A percentile compares a stretch with the other conserved stretches of the same genome.
Conservation (phyloP, 2,888 invertebrate genomes). For the Spilosoma lubricipeda region DNA sequence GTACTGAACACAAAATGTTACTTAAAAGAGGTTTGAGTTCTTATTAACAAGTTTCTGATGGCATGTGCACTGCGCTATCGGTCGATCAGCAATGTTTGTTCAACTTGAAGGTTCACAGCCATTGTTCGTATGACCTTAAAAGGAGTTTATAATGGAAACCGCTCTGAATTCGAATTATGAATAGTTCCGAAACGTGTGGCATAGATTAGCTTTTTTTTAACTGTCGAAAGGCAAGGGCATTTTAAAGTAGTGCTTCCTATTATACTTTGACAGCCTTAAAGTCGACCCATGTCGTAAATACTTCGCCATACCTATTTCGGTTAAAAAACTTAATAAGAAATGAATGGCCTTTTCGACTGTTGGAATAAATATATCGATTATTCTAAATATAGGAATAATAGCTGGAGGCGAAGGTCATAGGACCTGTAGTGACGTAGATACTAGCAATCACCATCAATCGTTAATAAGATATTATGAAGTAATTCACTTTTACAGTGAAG, state of each 20-base stretch:
- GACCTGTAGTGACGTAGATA: constrained; percentile 17
- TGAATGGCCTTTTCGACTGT: not conserved
- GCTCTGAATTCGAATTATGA: constrained; percentile 16
- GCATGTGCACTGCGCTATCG: constrained; percentile 40
- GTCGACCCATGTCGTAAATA: not conserved
- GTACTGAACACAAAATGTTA: not conserved
- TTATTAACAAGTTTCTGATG: constrained; percentile 36
- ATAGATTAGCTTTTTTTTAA: constrained; percentile 9
- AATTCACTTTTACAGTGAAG: constrained; percentile 10
- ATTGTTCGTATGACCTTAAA: constrained; percentile 46
- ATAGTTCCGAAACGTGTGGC: constrained; percentile 18
- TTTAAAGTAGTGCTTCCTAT: not conserved
- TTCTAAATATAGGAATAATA: constrained; percentile 35
- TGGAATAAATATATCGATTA: constrained; percentile 27
- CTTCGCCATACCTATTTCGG: not conserved
- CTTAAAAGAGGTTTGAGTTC: not conserved
- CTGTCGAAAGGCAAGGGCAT: not conserved
- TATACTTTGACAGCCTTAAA: not conserved
- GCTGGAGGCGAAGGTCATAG: constrained; percentile 36
- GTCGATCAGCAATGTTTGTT: constrained; percentile 37
- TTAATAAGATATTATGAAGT: not conserved
- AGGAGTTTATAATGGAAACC: constrained; percentile 18
- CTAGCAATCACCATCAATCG: constrained; percentile 19
- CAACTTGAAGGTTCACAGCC: constrained; percentile 39
- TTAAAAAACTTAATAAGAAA: not conserved